Evolutionary conservation across 1,140 invertebrate species (phyloP).

Genomic region (Sesamia nonagrioides): DNA sequence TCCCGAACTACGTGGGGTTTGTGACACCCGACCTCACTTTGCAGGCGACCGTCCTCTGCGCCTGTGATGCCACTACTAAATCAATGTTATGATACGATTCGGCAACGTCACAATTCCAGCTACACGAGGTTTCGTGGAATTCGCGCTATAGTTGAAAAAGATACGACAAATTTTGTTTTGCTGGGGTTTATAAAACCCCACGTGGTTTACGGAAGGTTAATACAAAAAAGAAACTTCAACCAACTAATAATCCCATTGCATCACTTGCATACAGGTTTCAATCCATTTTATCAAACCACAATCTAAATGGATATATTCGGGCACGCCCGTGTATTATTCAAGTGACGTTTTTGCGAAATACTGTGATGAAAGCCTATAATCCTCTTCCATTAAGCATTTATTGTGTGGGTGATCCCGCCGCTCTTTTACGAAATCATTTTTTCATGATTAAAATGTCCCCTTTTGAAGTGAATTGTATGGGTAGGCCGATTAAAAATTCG

Average conservation of each 20-base stretch:
- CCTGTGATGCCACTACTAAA: no score
- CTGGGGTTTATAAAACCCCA: no score
- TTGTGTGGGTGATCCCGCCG: constrained; percentile 54
- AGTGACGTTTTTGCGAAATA: constrained; percentile 63
- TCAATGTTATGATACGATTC: no score
- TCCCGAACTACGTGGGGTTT: no score
- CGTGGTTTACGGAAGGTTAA: no score
- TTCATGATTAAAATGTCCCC: constrained; percentile 51
- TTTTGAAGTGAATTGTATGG: constrained; percentile 40
- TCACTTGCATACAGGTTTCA: constrained; percentile 36
- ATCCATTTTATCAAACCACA: constrained; percentile 55
- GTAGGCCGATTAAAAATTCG: constrained; percentile 27
- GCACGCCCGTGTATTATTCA: constrained; percentile 57
- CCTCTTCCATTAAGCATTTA: constrained; percentile 69
- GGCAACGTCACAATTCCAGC: no score
- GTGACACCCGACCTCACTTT: no score
- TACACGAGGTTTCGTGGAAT: no score
- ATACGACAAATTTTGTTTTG: no score
- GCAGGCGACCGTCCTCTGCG: no score
- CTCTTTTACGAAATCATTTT: constrained; percentile 53
- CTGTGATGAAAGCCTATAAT: constrained; percentile 62
- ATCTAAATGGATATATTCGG: constrained; percentile 58
- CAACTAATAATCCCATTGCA: constrained; percentile 21
- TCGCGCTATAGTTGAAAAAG: no score
- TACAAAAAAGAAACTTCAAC: constrained; percentile 20